phyloP scores from a whole-genome alignment of 2,888 invertebrate genomes.

The Temnothorax unifasciatus region DNA sequence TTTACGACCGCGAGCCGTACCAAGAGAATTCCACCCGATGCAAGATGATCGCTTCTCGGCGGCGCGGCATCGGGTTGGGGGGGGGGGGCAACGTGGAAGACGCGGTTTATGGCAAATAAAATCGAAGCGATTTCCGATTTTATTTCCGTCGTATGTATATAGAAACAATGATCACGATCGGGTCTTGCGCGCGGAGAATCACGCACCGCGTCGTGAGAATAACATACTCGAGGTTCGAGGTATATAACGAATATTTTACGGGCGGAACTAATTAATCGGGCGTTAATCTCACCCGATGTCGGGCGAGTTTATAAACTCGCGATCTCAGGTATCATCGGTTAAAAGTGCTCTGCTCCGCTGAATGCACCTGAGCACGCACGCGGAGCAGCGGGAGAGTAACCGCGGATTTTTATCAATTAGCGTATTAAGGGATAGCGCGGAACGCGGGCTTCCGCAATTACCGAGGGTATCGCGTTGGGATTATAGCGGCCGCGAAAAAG shows the following conservation, averaged over 20 bases:
- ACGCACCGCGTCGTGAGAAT: not conserved
- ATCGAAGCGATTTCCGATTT: conserved; percentile 64
- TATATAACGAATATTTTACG: conserved; percentile 16
- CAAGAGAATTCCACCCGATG: conserved; percentile 35
- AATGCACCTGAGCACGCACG: not conserved
- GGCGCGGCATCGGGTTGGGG: conserved; percentile 14
- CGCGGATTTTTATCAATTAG: conserved; percentile 39
- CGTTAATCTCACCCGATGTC: conserved; percentile 13
- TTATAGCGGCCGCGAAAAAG: conserved; percentile 42
- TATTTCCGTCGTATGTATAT: conserved; percentile 63
- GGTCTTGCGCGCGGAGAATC: not conserved
- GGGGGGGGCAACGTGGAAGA: conserved; percentile 46
- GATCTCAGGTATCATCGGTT: conserved; percentile 14
- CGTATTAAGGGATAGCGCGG: conserved; percentile 8
- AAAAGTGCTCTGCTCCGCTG: not conserved
- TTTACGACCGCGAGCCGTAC: conserved; percentile 66
- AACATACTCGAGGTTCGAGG: not conserved
- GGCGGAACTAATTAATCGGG: conserved; percentile 25
- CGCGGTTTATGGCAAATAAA: conserved; percentile 70
- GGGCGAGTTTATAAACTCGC: conserved; percentile 17
- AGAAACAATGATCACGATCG: conserved; percentile 5
- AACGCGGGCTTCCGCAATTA: conserved; percentile 34
- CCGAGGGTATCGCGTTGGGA: conserved; percentile 43
- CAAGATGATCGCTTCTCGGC: conserved; percentile 49
- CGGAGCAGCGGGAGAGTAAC: not conserved